Percentiles rank a stretch among this genome's conserved stretches.
Evolutionary conservation across 2,113 vertebrate genomes (phyloP).

Genomic region (Asarcornis scutulata): DNA sequence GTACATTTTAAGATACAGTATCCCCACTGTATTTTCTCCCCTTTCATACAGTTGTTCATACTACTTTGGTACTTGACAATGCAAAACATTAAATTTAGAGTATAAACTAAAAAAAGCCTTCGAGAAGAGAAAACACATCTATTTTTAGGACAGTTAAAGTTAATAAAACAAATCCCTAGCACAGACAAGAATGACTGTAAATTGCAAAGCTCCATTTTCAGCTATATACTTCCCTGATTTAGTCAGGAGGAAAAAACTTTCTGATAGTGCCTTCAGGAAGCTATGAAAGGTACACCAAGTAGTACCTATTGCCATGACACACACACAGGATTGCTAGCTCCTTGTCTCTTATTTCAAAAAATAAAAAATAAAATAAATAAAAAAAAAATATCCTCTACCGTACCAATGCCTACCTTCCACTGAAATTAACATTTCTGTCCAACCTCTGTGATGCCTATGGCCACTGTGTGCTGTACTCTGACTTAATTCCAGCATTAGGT

Average conservation of each 20-base stretch:
- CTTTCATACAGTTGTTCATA: background rate
- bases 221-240: background rate
- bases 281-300: background rate
- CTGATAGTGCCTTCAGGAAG: background rate
- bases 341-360: background rate
- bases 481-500: background rate
- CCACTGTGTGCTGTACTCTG: background rate
- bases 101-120: background rate
- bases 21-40: background rate
- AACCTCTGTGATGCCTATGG: background rate
- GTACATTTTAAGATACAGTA: background rate
- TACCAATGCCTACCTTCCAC: background rate
- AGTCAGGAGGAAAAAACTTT: rapidly evolving
- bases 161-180: background rate
- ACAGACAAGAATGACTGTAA: background rate
- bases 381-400: background rate
- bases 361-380: background rate
- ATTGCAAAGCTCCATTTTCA: background rate
- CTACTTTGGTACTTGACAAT: no score
- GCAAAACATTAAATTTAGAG: background rate
- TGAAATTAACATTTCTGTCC: background rate
- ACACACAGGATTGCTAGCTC: background rate
- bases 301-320: background rate
- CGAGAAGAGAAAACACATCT: background rate
- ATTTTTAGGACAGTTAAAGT: background rate